Evolutionary conservation across 2,888 invertebrate species (phyloP), one percentile per base, ranked within the genome.

Genomic region (Nemapogon koenigi): DNA sequence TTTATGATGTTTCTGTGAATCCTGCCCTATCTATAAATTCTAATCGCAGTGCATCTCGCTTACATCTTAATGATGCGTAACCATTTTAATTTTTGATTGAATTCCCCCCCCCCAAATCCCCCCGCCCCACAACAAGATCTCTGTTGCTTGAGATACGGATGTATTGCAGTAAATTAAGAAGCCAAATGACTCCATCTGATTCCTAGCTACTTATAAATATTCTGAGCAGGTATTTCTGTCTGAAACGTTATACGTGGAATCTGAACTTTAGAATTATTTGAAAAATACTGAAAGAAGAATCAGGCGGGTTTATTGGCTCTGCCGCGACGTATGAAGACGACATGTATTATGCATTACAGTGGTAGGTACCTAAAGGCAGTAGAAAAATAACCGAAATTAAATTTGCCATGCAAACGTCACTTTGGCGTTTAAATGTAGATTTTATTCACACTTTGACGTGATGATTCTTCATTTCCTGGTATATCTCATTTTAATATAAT

Each of bases 291-390:
- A 66, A 70, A 71, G 70, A 70, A 68, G 71, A 71, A 69, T 66
- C 73, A 70, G 72, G 72, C 70, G 70, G 70, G 72, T 70, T 67
- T 75, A 73, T 73, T 73, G 72, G 52, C 53, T 58, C 53, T 42
- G 44, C 41, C 49, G 49, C 18, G 61, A 59, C 64, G 63, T 66
- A 69, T 64, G 70, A 68, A 70, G 57, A 52, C 18, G 55, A 53
- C 56, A 73, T 75, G 69, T 71, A 63, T 73, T 73, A 75, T 75
- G 69, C 75, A 75, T 75, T 59, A 62, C 58, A 51, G 62, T 63
- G 63, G 15, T 53, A 56, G 61, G 58, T 33, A 33, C 37, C 64
- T 68, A 69, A 71, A 65, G 67, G 55, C 58, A 52, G 49, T 53
- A 52, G 55, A 15, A 59, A 62, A 64, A 62, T 64, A 62, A 59